Percentiles rank a stretch among this genome's conserved stretches.
Evolutionary conservation across 2,888 invertebrate species (phyloP).

Genomic region (Sceliomorpha sp.): DNA sequence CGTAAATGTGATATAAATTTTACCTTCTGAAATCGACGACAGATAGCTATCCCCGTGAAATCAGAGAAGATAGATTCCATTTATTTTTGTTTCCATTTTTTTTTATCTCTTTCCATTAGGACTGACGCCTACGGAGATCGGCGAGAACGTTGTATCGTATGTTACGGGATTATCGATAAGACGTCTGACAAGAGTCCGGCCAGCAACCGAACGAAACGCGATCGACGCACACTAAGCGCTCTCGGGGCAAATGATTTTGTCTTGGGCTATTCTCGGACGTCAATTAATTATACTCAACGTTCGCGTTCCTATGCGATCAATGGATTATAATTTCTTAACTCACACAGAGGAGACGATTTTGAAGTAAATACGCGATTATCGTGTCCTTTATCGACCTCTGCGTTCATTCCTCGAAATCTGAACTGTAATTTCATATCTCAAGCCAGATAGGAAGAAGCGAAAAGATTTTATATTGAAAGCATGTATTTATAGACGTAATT

Average conservation of each 20-base stretch:
- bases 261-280: constrained; percentile 13
- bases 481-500: too few relatives aligned
- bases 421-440: too few relatives aligned
- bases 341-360: constrained; percentile 12
- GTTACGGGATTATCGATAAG: constrained; percentile 59
- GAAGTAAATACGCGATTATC: constrained; percentile 34
- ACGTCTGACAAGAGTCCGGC: constrained; percentile 45
- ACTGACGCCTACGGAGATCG: constrained; percentile 55
- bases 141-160: constrained; percentile 44
- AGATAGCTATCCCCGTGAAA: constrained; percentile 49
- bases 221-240: constrained; percentile 31
- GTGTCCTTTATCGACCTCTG: too few relatives aligned
- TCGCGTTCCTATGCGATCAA: constrained; percentile 4
- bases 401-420: too few relatives aligned
- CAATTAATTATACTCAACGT: constrained; percentile 50
- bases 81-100: constrained; percentile 17
- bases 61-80: constrained; percentile 28
- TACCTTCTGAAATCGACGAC: constrained; percentile 15
- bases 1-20: constrained; percentile 9
- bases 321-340: constrained; percentile 43
- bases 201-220: constrained; percentile 15
- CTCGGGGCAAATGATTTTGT: constrained; percentile 36
- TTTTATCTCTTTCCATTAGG: constrained; percentile 25
- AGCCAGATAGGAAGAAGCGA: too few relatives aligned
- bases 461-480: too few relatives aligned